Percentiles rank a stretch among this genome's conserved stretches.
These are phyloP conservation scores for Liopterus haemorrhoidalis DNA, from an alignment of 2,888 invertebrate genomes.

Conservation along the genomic window DNA sequence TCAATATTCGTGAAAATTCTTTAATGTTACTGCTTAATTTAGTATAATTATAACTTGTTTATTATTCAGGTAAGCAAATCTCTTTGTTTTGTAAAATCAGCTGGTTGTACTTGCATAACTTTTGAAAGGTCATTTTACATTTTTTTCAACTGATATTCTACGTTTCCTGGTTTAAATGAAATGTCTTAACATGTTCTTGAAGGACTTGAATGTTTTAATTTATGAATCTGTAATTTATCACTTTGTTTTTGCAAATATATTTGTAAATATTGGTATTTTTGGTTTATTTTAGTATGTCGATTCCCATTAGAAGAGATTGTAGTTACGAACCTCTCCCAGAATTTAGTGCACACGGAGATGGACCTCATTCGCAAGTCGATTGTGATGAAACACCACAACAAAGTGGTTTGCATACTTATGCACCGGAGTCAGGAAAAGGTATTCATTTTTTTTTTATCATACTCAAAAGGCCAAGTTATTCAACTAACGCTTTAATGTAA, in stretches of 20 bases:
- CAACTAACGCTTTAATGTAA: too few relatives aligned
- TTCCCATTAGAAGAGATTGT: constrained; percentile 20
- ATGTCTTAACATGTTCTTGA: too few relatives aligned
- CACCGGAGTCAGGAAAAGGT: constrained; percentile 21
- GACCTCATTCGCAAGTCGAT: constrained; percentile 18
- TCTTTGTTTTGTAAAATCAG: constrained; percentile 25
- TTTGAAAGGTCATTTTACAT: constrained; percentile 24
- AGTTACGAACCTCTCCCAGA: constrained; percentile 22
- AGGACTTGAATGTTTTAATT: too few relatives aligned
- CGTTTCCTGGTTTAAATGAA: constrained; percentile 15
- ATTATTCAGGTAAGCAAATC: constrained; percentile 21
- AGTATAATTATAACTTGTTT: constrained; percentile 9
- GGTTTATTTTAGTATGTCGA: constrained; percentile 18
- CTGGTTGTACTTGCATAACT: constrained; percentile 23
- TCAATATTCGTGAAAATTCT: constrained; percentile 12
- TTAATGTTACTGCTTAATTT: constrained; percentile 19
- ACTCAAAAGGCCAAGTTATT: background rate
- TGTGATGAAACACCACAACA: constrained; percentile 21
- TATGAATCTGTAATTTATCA: too few relatives aligned
- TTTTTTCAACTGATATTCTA: constrained; percentile 19
- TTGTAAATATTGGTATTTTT: too few relatives aligned
- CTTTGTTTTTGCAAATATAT: too few relatives aligned
- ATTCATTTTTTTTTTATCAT: constrained; percentile 3
- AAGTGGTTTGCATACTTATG: constrained; percentile 22
- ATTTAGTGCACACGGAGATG: constrained; percentile 16